phyloP scores from a whole-genome alignment of 1,140 invertebrate genomes.

The Magallana angulata region DNA sequence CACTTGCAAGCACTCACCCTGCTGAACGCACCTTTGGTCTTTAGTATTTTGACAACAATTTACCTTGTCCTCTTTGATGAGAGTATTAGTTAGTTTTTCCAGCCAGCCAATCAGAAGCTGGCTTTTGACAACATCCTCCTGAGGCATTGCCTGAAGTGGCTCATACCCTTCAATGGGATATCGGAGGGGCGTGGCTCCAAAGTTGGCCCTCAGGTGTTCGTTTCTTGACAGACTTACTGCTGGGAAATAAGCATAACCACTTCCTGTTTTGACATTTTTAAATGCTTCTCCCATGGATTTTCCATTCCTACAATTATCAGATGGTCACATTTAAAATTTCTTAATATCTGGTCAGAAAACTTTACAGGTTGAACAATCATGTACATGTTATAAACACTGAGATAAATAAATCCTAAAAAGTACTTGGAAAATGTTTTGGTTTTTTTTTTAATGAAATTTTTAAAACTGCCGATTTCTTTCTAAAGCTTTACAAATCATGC shows the following conservation, averaged over 20 bases:
- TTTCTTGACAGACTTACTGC: conserved; percentile 87
- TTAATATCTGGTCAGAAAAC: too few relatives aligned
- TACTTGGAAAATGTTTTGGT: too few relatives aligned
- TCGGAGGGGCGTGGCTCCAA: conserved; percentile 86
- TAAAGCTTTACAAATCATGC: too few relatives aligned
- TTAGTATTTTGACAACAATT: neutral
- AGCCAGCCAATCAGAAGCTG: conserved; percentile 83
- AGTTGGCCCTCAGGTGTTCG: conserved; percentile 89
- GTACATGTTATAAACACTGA: too few relatives aligned
- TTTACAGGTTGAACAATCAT: too few relatives aligned
- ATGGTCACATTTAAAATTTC: too few relatives aligned
- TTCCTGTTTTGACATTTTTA: conserved; percentile 85
- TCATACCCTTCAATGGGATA: conserved; percentile 85
- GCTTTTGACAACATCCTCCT: conserved; percentile 81
- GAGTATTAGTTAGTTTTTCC: conserved; percentile 80
- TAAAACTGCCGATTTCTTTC: too few relatives aligned
- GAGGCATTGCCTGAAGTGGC: conserved; percentile 85
- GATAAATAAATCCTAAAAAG: too few relatives aligned
- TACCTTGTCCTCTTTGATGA: conserved; percentile 75
- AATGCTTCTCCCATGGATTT: conserved; percentile 87
- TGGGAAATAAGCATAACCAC: conserved; percentile 88
- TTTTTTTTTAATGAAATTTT: too few relatives aligned
- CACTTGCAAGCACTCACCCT: too few relatives aligned
- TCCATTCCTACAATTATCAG: conserved; percentile 84
- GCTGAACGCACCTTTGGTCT: too few relatives aligned